A percentile compares a stretch with the other conserved stretches of the same genome.
Conservation (phyloP, 2,888 invertebrate species). For the Mimas tiliae region DNA sequence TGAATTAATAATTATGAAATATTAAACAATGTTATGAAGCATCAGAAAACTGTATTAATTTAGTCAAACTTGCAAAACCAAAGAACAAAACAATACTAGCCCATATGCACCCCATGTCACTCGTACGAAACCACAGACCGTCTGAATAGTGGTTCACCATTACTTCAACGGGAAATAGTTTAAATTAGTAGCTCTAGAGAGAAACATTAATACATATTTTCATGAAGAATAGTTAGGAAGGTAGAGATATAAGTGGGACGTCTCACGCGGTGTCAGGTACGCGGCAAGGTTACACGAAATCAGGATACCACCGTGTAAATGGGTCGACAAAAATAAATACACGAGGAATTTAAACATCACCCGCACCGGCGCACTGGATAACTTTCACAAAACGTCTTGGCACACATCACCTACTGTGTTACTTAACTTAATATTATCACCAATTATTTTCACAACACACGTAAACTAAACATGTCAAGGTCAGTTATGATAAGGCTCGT, state of each 20-base stretch:
- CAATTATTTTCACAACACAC: slow-evolving; percentile 58
- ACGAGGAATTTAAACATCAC: slow-evolving; percentile 49
- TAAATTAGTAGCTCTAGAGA: slow-evolving; percentile 2
- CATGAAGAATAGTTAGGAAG: slow-evolving; percentile 36
- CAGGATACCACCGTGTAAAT: slow-evolving; percentile 37
- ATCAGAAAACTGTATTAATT: background rate
- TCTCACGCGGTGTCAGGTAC: slow-evolving; percentile 32
- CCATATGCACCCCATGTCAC: slow-evolving; percentile 18
- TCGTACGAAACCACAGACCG: background rate
- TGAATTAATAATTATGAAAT: background rate
- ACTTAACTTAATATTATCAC: slow-evolving; percentile 44
- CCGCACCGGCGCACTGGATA: slow-evolving; percentile 47
- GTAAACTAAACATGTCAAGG: slow-evolving; percentile 68
- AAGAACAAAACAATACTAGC: slow-evolving; percentile 17
- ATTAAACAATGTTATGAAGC: background rate
- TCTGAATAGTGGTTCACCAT: slow-evolving; percentile 2
- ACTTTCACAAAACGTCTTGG: slow-evolving; percentile 58
- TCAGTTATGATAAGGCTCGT: slow-evolving; percentile 29
- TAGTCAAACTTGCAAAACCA: background rate
- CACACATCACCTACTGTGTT: slow-evolving; percentile 52
- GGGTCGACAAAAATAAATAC: slow-evolving; percentile 47
- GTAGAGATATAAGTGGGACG: slow-evolving; percentile 30
- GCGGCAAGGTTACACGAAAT: slow-evolving; percentile 32
- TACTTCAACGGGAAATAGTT: background rate
- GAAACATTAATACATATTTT: slow-evolving; percentile 47